Base-by-base conservation (phyloP, 1,140 invertebrate genomes). In the Drosophila guanche region DNA sequence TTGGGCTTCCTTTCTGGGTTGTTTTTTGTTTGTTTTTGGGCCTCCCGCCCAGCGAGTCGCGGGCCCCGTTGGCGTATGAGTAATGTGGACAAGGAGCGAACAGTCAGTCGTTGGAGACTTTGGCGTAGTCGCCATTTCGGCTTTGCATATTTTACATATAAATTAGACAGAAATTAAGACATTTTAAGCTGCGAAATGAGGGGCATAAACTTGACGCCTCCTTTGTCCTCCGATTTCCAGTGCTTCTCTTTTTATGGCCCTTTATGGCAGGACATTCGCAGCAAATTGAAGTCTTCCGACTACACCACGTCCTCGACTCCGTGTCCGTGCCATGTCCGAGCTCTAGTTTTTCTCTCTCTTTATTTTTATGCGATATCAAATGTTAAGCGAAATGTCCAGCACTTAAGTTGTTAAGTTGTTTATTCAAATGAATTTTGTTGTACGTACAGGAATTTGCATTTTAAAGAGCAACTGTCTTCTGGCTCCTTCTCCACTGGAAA, bases 111-210 rank as follows among this genome's bases (percentile, higher is more conserved):
- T 10, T 2, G 10, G 33, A 37, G 33, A 37, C 33, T 37, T 37
- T 37, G 33, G 10, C 10, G 33, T 37, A 54, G 59, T 55, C 58
- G 61, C 53, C 51, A 53, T 63, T 48, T 67, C 41, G 47, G 53
- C 70, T 80, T 79, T 80, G 71, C 77, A 80, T 80, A 80, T 76
- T 80, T 65, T 48, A 70, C 67, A 67, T 76, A 72, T 84, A 84
- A 84, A 84, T 84, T 84, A 62, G 67, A 63, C 59, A 65, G 52
- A 72, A 84, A 84, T 84, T 84, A 79, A 84, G 76, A 84, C 79
- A 76, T 84, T 79, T 84, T 68, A 78, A 78, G 70, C 62, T 78
- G 48, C 42, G 48, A 54, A 83, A 78, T 68, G 71, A 83, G 62
- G 51, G 45, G 63, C 79, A 80, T 81, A 83, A 81, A 81, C 65